Evolutionary conservation across 2,888 invertebrate genomes (phyloP), one percentile per base, ranked within the genome.

Genomic region (Hyppa rectilinea): DNA sequence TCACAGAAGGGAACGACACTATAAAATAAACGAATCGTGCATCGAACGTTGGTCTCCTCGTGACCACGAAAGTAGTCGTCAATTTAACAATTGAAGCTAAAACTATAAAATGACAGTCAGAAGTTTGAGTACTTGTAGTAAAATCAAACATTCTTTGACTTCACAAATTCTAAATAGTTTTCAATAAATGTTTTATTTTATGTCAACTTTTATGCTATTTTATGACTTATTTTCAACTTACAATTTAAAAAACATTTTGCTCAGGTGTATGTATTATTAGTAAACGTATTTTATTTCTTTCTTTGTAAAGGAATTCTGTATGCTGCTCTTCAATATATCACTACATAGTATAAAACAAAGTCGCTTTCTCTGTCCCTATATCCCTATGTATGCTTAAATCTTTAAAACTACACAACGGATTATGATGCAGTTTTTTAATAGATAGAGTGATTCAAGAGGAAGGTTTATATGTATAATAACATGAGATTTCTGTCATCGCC

Each of bases 21-120:
- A 49, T 69, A 31, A 60, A 73, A 49, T 38, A n/a, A 23, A 43
- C 23, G 29, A 47, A 49, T 55, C 40, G 47, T 60, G 52, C 69
- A 47, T 36, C 23, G 58, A 77, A 59, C 78, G 17, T 47, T 40
- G 40, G 2, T 55, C 40, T 40, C 3, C 29, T n/a, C n/a, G 59
- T 31, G 49, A 59, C 36, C 69, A 40, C 58, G 52, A 73, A 47
- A 3, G 23, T 55, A 47, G 73, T 76, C 58, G 40, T 75, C 43
- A 63, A 40, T 47, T 53, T 7, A 29, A 43, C 59, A 68, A 59
- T n/a, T n/a, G 40, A 26, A 70, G 53, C 12, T 5, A 38, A 49
- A 74, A 60, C 53, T 43, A 55, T 69, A 77, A 60, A 73, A 60
- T 53, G 43, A n/a, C 6, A 56, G 23, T 29, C 4, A 12, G n/a